Percentiles rank a stretch among this genome's conserved stretches.
These are phyloP conservation scores for Nibea coibor DNA, from an alignment of 2,113 vertebrate species.

Conservation along the genomic window DNA sequence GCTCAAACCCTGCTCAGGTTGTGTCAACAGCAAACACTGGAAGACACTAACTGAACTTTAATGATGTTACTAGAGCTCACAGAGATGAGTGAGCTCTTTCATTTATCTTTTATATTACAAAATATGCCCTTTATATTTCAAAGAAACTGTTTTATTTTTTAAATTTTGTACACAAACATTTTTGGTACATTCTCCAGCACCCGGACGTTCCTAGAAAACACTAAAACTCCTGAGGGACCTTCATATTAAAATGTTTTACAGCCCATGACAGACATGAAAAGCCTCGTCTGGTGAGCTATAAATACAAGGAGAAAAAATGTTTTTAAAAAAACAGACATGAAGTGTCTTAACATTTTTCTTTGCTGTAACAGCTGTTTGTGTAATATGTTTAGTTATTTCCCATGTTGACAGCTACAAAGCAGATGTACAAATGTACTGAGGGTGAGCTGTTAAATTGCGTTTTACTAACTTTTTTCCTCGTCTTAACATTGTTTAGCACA, in stretches of 20 bases:
- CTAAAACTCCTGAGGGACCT: neutral
- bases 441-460: neutral
- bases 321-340: neutral
- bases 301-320: neutral
- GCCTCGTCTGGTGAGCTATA: neutral
- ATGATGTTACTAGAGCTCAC: neutral
- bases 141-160: neutral
- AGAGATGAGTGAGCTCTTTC: neutral
- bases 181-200: neutral
- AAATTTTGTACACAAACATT: neutral
- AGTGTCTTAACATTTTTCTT: slow-evolving; percentile 4
- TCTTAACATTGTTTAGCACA: neutral
- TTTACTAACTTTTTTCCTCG: neutral
- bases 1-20: slow-evolving; percentile 5
- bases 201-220: neutral
- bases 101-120: neutral
- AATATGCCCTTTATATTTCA: no score
- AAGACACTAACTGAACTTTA: neutral
- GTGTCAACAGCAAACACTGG: slow-evolving; percentile 2
- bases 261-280: neutral
- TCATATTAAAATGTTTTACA: neutral
- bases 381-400: neutral
- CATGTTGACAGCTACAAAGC: neutral
- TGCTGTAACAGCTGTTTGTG: slow-evolving; percentile 8
- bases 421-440: neutral